Evolutionary conservation across 2,113 vertebrate genomes (phyloP), one percentile per base, ranked within the genome.

Genomic region (Sisor rabdophorus): DNA sequence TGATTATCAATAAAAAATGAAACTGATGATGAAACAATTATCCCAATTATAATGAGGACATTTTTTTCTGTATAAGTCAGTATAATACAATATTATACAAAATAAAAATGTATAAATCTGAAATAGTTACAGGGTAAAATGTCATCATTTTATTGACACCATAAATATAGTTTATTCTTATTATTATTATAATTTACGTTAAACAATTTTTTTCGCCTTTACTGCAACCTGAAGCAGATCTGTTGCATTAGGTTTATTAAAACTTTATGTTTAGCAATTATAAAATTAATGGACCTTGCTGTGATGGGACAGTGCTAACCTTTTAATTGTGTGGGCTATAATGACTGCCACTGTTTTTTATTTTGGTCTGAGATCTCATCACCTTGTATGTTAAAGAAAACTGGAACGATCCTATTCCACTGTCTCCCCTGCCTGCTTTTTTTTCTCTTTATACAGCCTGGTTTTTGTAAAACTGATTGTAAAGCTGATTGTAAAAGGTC

Each of bases 401-500:
- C 77, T 76, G 76, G 82, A 85, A 84, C 87, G 84, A 88, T 83
- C 86, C 79, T 54, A 71, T 63, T 89, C 84, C 84, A 75, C 85
- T 36, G 84, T 90, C 86, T 82, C 69, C 85, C 87, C 91, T 92
- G 90, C 86, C 89, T 89, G 82, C 81, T 71, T 77, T 81, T 71
- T 67, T 54, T 28, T 77, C 68, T 60, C 79, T 84, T 87, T 83
- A 88, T 88, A 87, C 85, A 88, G 84, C 87, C 78, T 73, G 82
- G 88, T n/a, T n/a, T n/a, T n/a, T 88, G 90, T 88, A 90, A 84
- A 88, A 79, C 65, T 85, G 86, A 86, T 87, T 88, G 90, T 88
- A 90, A 84, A 88, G 79, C 65, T 85, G 86, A 86, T 87, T 88
- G 85, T 92, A 88, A 92, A 93, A 92, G 91, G 91, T 89, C 87